Conservation (phyloP, 2,888 invertebrate genomes). For the Nomada fabriciana region DNA sequence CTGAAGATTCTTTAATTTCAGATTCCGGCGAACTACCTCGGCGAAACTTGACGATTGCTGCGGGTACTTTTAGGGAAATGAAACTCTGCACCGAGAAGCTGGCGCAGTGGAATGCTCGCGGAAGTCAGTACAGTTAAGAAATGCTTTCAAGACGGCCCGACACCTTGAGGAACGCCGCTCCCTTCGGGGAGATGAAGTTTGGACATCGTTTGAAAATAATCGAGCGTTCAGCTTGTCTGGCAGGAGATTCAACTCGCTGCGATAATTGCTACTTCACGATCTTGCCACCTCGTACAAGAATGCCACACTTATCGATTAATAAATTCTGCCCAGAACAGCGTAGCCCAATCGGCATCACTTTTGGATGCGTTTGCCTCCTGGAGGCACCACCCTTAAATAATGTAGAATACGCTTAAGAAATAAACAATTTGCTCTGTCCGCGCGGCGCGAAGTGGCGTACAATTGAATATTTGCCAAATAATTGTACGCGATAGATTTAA, state of each 20-base stretch:
- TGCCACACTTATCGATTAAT: neutral
- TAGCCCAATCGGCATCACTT: too few species aligned
- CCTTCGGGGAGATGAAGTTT: conserved; percentile 45
- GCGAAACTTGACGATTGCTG: conserved; percentile 61
- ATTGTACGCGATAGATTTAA: too few species aligned
- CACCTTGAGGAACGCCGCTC: conserved; percentile 48
- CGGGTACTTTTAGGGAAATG: conserved; percentile 73
- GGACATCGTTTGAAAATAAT: conserved; percentile 43
- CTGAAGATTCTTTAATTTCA: conserved; percentile 68
- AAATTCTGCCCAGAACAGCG: neutral
- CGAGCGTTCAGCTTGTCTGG: conserved; percentile 23
- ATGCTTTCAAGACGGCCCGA: conserved; percentile 39
- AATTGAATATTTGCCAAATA: too few species aligned
- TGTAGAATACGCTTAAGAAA: too few species aligned
- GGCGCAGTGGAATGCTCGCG: conserved; percentile 51
- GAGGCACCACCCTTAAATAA: too few species aligned
- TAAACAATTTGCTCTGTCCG: too few species aligned
- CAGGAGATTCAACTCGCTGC: conserved; percentile 9
- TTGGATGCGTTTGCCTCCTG: too few species aligned
- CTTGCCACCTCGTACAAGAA: neutral
- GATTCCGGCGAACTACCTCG: conserved; percentile 52
- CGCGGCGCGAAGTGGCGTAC: too few species aligned
- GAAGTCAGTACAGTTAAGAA: conserved; percentile 55
- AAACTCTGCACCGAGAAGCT: conserved; percentile 57
- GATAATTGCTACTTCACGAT: conserved; percentile 4